Evolutionary conservation across 2,113 vertebrate genomes (phyloP).

Genomic region (Scolopax mira): DNA sequence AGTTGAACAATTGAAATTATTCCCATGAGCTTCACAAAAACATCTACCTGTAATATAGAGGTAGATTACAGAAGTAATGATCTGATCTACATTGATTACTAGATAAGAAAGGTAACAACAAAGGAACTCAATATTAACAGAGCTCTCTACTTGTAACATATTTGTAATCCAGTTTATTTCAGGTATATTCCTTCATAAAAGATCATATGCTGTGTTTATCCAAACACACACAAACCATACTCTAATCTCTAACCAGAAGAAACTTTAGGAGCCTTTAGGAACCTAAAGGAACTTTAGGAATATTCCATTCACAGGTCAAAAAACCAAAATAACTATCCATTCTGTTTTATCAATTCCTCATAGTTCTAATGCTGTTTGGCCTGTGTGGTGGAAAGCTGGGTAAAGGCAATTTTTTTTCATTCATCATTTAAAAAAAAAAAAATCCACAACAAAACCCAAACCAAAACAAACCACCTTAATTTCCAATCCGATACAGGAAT

Average conservation of each 20-base stretch:
- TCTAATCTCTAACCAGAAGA: background rate
- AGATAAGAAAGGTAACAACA: background rate
- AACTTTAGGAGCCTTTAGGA: background rate
- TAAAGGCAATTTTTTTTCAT: background rate
- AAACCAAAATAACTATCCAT: rapidly evolving
- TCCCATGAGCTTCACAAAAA: background rate
- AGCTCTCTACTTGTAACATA: background rate
- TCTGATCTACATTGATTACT: background rate
- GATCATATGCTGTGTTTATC: background rate
- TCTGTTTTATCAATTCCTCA: background rate
- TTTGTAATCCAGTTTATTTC: background rate
- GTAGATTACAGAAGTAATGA: background rate
- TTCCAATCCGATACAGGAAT: background rate
- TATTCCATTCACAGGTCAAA: background rate
- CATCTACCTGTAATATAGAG: background rate
- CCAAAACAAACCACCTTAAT: background rate
- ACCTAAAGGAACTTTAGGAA: background rate
- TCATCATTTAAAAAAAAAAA: background rate
- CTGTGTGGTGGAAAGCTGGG: background rate
- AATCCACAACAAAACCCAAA: background rate
- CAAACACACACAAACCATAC: background rate
- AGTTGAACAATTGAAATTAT: background rate
- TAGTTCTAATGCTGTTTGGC: background rate
- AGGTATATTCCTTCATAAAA: background rate
- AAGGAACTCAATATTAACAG: background rate